Conservation (phyloP, 2,113 vertebrate species). For the Myrmecobius fasciatus region DNA sequence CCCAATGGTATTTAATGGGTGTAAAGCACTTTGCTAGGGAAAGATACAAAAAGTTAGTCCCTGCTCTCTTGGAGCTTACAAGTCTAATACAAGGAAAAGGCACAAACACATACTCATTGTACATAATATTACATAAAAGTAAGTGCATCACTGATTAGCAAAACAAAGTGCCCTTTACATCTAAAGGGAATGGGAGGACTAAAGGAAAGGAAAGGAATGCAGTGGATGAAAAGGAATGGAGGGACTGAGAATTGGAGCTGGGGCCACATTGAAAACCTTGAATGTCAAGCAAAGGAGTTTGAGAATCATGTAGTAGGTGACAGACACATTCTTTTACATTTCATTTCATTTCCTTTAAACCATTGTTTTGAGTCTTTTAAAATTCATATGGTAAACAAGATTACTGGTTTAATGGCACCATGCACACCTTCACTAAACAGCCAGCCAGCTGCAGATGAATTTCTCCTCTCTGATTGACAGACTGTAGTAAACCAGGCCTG, state of each 20-base stretch:
- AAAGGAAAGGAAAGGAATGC: not conserved
- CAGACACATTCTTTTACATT: not conserved
- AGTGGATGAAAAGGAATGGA: not conserved
- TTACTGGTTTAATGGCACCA: not conserved
- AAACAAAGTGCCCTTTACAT: not conserved
- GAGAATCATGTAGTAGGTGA: not conserved
- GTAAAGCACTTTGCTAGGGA: slow-evolving; percentile 3
- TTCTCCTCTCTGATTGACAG: not conserved
- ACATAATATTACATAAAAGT: not conserved
- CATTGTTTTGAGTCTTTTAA: not conserved
- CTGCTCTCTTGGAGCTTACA: not conserved
- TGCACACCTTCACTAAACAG: not conserved
- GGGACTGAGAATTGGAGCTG: not conserved
- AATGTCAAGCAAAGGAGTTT: not conserved
- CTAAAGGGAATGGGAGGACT: not conserved
- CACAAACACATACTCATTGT: not conserved
- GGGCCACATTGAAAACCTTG: not conserved
- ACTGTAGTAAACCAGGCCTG: not conserved
- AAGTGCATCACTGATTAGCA: not conserved
- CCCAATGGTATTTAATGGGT: not conserved
- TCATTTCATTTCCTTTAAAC: not conserved
- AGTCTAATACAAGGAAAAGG: not conserved
- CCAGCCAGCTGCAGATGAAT: not conserved
- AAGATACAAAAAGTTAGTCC: not conserved
- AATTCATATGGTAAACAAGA: not conserved